Evolutionary conservation across 1,140 invertebrate genomes (phyloP), one percentile per base, ranked within the genome.

Genomic region (roundworm (Caenorhabditis elegans)): DNA sequence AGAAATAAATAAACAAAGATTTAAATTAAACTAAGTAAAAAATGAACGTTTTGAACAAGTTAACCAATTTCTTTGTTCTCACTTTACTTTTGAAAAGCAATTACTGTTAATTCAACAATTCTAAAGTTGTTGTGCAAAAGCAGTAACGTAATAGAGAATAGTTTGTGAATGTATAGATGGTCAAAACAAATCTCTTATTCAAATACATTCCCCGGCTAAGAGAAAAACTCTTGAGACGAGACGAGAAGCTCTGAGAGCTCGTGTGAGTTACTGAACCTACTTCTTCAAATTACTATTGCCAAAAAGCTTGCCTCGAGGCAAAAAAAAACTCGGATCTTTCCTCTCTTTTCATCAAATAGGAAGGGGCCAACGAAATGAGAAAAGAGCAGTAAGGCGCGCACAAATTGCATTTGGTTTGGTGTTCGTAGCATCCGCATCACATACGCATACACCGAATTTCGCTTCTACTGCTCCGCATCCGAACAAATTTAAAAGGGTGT

Each of bases 181-280:
- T 34, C 60, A 70, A 70, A 70, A 70, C 60, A 70, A 70, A 70
- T 70, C 60, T 70, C 60, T 70, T 70, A 70, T 70, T 70, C 60
- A 70, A 70, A 70, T 70, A 70, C 60, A 70, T 70, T 8, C 60
- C 11, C 36, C 60, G 34, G 53, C 53, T 34, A 3, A 60, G 31
- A 60, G 8, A 60, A 13, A 70, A 39, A 70, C 60, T 70, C 60
- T 70, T 70, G 60, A 70, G 60, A 70, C 34, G n/a, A 3, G 49
- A 5, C 22, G 19, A 17, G 13, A 26, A 6, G 51, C 5, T 10
- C 11, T 10, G 51, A 6, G 51, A 28, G 34, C 34, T 10, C 60
- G 34, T n/a, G 34, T n/a, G n/a, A 70, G 60, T 70, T 70, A 70
- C 60, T 70, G 60, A 70, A 70, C 60, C 60, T 70, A 43, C 60